Conservation (phyloP, 2,888 invertebrate species). For the Hipparchia sbordonii region DNA sequence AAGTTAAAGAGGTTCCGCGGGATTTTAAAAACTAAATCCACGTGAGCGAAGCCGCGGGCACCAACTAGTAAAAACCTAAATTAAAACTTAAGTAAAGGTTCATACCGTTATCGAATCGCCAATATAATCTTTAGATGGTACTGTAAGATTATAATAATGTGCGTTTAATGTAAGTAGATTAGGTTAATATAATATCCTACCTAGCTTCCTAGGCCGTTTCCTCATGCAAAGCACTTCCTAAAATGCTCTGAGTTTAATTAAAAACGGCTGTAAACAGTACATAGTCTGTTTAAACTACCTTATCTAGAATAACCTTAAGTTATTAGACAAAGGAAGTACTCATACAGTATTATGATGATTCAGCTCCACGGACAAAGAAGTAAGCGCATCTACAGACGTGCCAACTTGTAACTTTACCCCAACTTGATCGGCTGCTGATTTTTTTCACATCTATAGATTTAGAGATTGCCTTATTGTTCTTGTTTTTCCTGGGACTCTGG, state of each 20-base stretch:
- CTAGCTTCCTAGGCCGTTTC: constrained; percentile 5
- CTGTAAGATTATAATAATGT: background rate
- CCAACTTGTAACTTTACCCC: background rate
- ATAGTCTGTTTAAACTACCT: constrained; percentile 3
- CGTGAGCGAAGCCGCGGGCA: too few species aligned
- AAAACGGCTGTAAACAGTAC: background rate
- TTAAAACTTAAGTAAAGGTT: too few species aligned
- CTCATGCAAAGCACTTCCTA: constrained; percentile 16
- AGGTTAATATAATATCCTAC: background rate
- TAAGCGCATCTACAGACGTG: background rate
- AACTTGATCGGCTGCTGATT: background rate
- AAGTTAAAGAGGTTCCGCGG: too few species aligned
- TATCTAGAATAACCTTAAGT: constrained; percentile 13
- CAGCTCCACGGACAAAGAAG: constrained; percentile 6
- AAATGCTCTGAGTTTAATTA: constrained; percentile 3
- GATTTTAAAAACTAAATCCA: too few species aligned
- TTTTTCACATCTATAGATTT: background rate
- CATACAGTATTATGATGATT: constrained; percentile 3
- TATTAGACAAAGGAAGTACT: constrained; percentile 21
- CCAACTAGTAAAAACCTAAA: too few species aligned
- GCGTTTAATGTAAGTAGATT: background rate
- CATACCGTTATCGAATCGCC: too few species aligned
- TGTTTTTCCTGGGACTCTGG: too few species aligned
- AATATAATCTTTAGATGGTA: background rate
- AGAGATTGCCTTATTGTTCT: too few species aligned